A percentile compares a stretch with the other conserved stretches of the same genome.
Evolutionary conservation across 1,140 invertebrate genomes (phyloP).

Genomic region (Thaumetopoea pityocampa): DNA sequence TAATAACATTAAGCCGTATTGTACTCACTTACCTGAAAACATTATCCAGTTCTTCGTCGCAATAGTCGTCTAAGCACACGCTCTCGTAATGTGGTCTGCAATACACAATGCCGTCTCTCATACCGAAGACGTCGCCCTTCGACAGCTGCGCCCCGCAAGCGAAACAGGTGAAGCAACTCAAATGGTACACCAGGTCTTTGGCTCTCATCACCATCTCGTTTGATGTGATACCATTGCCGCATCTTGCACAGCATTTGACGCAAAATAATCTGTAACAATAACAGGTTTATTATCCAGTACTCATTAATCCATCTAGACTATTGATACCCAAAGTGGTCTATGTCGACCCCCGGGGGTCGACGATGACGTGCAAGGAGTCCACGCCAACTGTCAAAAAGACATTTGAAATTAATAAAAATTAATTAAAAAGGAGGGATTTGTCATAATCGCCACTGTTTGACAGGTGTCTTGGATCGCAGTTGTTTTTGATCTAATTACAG

Average conservation of each 20-base stretch:
- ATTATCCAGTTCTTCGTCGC: slow-evolving; percentile 76
- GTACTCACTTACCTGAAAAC: slow-evolving; percentile 56
- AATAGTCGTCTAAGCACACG: slow-evolving; percentile 72
- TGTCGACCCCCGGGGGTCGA: no score
- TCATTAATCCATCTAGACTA: no score
- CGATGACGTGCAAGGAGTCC: no score
- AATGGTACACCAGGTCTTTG: slow-evolving; percentile 91
- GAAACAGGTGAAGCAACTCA: slow-evolving; percentile 93
- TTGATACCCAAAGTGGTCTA: no score
- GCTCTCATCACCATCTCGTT: slow-evolving; percentile 95
- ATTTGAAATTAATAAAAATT: no score
- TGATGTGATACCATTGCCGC: slow-evolving; percentile 89
- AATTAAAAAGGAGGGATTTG: no score
- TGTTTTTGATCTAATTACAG: no score
- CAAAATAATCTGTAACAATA: slow-evolving; percentile 83
- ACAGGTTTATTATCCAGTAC: no score
- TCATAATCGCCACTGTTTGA: no score
- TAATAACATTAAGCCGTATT: no score
- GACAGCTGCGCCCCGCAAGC: slow-evolving; percentile 86
- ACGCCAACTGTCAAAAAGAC: no score
- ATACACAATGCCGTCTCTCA: slow-evolving; percentile 86
- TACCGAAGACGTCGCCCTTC: slow-evolving; percentile 93
- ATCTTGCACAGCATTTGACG: slow-evolving; percentile 89
- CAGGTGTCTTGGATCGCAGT: no score
- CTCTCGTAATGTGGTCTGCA: slow-evolving; percentile 82